phyloP scores from a whole-genome alignment of 30 jellyfish, hydroid and myxozoan species.

The Catostylus mosaicus region DNA sequence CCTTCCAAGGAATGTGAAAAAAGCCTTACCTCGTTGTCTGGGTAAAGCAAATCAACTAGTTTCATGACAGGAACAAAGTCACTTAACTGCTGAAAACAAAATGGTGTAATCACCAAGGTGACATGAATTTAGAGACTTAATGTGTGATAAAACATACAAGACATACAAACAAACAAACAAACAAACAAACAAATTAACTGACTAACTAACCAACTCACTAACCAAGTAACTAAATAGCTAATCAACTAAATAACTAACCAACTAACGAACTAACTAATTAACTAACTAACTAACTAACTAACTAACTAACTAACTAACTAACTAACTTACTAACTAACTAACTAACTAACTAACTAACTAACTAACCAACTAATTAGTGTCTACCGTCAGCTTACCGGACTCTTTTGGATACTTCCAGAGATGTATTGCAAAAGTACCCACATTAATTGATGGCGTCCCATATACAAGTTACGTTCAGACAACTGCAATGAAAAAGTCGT shows the following conservation, averaged over 20 bases:
- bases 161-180: too few relatives aligned
- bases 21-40: constrained; percentile 87
- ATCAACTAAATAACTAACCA: too few relatives aligned
- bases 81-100: constrained; percentile 62
- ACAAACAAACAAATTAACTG: too few relatives aligned
- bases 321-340: neutral
- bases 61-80: constrained; percentile 95
- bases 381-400: constrained; percentile 57
- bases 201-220: too few relatives aligned
- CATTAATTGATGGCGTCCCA: constrained; percentile 97
- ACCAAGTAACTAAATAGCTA: too few relatives aligned
- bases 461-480: constrained; percentile 66
- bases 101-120: too few relatives aligned
- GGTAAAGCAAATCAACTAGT: constrained; percentile 83
- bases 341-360: constrained; percentile 19
- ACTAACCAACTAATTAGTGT: neutral
- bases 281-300: neutral
- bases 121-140: too few relatives aligned
- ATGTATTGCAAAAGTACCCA: constrained; percentile 95
- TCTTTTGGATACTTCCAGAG: constrained; percentile 96
- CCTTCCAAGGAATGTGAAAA: neutral
- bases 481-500: constrained; percentile 49
- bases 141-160: too few relatives aligned
- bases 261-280: neutral
- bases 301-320: neutral